Evolutionary conservation across 2,888 invertebrate species (phyloP).

Genomic region (Synergus laeviventris): DNA sequence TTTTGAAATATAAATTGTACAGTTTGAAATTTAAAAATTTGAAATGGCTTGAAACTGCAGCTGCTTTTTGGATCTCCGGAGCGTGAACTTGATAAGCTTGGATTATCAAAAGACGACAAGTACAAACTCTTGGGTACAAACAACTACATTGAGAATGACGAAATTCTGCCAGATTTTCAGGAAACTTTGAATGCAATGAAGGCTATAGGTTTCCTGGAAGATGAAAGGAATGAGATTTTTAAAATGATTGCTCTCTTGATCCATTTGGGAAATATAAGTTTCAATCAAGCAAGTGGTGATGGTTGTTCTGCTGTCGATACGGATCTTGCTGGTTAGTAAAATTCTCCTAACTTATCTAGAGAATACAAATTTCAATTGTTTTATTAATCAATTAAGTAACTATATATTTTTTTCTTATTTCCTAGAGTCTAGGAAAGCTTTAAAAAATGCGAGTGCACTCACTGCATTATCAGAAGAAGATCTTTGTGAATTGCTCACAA

Average conservation of each 20-base stretch:
- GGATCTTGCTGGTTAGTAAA: conserved; percentile 53
- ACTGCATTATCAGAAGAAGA: conserved; percentile 57
- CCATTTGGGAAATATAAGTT: conserved; percentile 72
- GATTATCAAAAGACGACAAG: conserved; percentile 56
- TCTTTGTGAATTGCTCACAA: conserved; percentile 64
- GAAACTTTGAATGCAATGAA: conserved; percentile 68
- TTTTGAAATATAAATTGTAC: too few relatives aligned
- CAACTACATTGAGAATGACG: conserved; percentile 46
- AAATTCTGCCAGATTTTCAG: conserved; percentile 57
- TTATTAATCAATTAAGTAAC: too few relatives aligned
- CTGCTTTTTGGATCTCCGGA: conserved; percentile 65
- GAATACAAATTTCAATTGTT: neutral
- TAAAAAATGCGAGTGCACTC: conserved; percentile 61
- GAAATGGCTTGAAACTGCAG: conserved; percentile 48
- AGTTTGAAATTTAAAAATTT: neutral
- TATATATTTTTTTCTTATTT: conserved; percentile 8
- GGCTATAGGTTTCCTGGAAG: conserved; percentile 61
- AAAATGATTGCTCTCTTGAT: conserved; percentile 67
- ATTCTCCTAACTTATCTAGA: neutral
- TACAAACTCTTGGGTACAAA: conserved; percentile 61
- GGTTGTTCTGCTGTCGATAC: conserved; percentile 58
- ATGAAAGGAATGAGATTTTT: conserved; percentile 62
- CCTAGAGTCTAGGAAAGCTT: conserved; percentile 64
- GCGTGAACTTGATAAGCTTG: conserved; percentile 59
- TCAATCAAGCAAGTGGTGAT: conserved; percentile 57